A percentile compares a stretch with the other conserved stretches of the same genome.
These are phyloP conservation scores for Pantelozetes paolii DNA, from an alignment of 2,888 invertebrate species.

Conservation along the genomic window DNA sequence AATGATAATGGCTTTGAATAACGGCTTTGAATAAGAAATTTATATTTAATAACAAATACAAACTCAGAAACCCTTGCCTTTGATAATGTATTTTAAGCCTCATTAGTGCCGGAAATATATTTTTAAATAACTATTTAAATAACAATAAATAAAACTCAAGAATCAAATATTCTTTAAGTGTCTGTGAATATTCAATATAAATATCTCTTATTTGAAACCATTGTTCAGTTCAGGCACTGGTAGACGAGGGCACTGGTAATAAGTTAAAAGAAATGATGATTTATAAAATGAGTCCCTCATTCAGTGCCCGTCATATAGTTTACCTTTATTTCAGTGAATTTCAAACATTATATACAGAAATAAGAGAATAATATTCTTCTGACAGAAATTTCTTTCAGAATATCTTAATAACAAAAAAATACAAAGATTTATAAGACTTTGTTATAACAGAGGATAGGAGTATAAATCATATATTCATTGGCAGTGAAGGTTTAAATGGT, in stretches of 20 bases:
- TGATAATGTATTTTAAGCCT: background rate
- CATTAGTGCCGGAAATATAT: background rate
- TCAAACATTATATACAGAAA: conserved; percentile 8
- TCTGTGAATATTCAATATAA: conserved; percentile 1
- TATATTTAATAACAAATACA: background rate
- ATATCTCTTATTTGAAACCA: too few relatives aligned
- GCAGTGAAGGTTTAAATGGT: background rate
- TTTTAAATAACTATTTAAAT: background rate
- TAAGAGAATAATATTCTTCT: conserved; percentile 26
- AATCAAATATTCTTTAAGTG: background rate
- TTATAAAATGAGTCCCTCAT: background rate
- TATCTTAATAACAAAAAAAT: conserved; percentile 23
- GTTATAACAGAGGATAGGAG: conserved; percentile 22
- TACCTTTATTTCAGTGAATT: conserved; percentile 10
- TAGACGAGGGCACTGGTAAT: background rate
- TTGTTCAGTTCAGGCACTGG: too few relatives aligned
- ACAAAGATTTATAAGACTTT: conserved; percentile 24
- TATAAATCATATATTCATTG: conserved; percentile 29
- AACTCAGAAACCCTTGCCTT: background rate
- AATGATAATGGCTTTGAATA: background rate
- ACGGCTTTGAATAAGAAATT: background rate
- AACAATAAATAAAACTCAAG: background rate
- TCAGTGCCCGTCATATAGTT: conserved; percentile 5
- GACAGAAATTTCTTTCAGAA: conserved; percentile 19
- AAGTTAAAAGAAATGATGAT: background rate